Base-by-base conservation (phyloP, 2,113 vertebrate species). In the Aplodontia rufa region DNA sequence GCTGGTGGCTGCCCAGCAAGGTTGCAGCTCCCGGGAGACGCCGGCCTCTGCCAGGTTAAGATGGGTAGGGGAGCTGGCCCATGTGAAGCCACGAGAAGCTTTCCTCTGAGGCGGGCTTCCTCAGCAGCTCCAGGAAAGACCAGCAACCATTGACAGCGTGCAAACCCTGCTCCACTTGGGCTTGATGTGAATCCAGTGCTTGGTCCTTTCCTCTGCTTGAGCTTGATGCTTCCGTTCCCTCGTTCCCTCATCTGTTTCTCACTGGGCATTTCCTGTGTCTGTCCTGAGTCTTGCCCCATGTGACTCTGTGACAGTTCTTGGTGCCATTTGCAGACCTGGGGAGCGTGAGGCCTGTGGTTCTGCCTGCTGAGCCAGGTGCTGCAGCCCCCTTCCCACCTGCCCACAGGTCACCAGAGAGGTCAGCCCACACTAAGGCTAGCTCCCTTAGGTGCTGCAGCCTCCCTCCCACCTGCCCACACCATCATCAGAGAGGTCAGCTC, bases 1-100 rank as follows among this genome's bases (percentile, higher is more conserved):
- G 10, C 6, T 9, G 55, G 47, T 8, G 8, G 66, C 12, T 20
- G 24, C 40, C 24, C 6, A 8, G 19, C 0, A 0, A 24, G 58
- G 45, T 30, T 9, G 20, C 7, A 6, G 22, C 24, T 64, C 40
- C 24, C 6, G 58, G 8, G 24, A 1, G 58, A 60, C 58, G 8
- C 58, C 58, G 26, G 58, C 24, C 58, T 26, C 58, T 26, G 58
- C 8, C 58, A 60, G 58, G 58, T 3, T 3, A 0, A 13, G 24
- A 11, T 60, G 58, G 24, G 0, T 16, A 26, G 55, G 58, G 28
- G 32, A 5, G 37, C 60, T 19, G 83, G 69, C 35, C 16, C 60
- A 40, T 35, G 42, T 26, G 51, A 12, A 35, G 62, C 20, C 42
- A 26, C 1, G 10, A 30, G 64, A 24, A 64, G 51, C 58, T 71